Conservation (phyloP, 2,888 invertebrate genomes). For the Antitype chi region DNA sequence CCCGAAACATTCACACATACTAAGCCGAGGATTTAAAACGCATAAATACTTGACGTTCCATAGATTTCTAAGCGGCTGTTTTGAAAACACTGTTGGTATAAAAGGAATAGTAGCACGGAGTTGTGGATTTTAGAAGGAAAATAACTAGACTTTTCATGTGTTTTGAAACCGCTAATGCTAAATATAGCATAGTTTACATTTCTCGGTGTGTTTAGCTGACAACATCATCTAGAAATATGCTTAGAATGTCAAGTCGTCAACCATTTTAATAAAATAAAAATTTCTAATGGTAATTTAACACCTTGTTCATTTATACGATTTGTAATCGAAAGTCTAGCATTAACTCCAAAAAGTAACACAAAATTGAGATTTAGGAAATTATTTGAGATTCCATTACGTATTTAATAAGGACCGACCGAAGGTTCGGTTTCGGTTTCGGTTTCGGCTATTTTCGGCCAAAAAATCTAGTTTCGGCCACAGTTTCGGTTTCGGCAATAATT, state of each 20-base stretch:
- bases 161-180: conserved; percentile 25
- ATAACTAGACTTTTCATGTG: conserved; percentile 38
- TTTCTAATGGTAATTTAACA: not conserved
- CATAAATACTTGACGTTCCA: conserved; percentile 50
- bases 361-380: not conserved
- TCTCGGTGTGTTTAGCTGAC: not conserved
- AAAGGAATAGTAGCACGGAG: conserved; percentile 28
- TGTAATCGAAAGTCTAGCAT: not conserved
- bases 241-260: not conserved
- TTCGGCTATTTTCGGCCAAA: too few species aligned
- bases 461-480: too few species aligned
- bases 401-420: too few species aligned
- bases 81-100: conserved; percentile 46
- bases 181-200: conserved; percentile 18
- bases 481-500: too few species aligned
- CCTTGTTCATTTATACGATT: not conserved
- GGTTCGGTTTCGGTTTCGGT: too few species aligned
- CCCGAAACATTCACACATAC: conserved; percentile 24
- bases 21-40: conserved; percentile 23
- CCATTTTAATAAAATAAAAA: not conserved
- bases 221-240: not conserved
- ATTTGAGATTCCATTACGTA: too few species aligned
- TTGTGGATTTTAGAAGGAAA: conserved; percentile 44
- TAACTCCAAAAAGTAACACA: not conserved
- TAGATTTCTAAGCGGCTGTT: conserved; percentile 56